Percentiles rank a stretch among this genome's conserved stretches.
Evolutionary conservation across 2,113 vertebrate species (phyloP).

Genomic region (Pygoscelis adeliae): DNA sequence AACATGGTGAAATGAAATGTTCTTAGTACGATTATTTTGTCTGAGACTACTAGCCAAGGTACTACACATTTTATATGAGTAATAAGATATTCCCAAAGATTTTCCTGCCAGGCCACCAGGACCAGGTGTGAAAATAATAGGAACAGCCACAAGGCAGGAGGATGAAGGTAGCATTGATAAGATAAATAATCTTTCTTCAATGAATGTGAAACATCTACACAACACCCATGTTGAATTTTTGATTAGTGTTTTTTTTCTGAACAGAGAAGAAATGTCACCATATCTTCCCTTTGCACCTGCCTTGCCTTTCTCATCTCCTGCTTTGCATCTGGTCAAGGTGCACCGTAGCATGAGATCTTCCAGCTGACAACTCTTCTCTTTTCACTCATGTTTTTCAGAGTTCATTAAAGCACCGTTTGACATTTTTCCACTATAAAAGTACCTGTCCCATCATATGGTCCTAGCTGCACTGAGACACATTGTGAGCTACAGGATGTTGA

Average conservation of each 20-base stretch:
- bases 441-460: background rate
- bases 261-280: accelerated
- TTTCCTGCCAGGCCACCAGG: background rate
- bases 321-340: background rate
- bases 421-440: background rate
- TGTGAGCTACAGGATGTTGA: background rate
- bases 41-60: background rate
- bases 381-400: background rate
- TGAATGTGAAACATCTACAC: background rate
- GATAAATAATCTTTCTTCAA: background rate
- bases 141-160: background rate
- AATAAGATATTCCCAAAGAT: background rate
- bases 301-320: background rate
- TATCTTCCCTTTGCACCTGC: background rate
- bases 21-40: background rate
- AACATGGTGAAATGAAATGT: background rate
- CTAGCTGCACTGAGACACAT: background rate
- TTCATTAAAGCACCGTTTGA: background rate
- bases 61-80: background rate
- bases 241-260: background rate
- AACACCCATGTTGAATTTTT: background rate
- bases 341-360: accelerated
- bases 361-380: background rate
- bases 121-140: background rate
- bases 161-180: background rate